Evolutionary conservation across 2,113 vertebrate genomes (phyloP).

Genomic region (Microcebus lehilahytsara): DNA sequence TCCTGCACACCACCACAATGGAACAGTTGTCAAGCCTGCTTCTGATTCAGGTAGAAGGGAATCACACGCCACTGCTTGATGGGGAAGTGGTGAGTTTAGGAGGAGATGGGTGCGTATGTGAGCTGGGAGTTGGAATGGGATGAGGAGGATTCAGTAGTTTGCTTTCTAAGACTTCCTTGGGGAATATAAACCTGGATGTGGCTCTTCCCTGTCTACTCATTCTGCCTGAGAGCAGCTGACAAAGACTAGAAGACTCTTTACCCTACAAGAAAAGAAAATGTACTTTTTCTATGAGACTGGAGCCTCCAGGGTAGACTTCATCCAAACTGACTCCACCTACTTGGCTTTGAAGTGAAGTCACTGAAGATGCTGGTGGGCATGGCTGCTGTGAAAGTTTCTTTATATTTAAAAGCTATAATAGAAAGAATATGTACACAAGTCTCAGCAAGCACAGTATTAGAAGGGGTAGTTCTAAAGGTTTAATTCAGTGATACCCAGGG

Average conservation of each 20-base stretch:
- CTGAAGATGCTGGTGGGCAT: not conserved
- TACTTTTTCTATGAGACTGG: not conserved
- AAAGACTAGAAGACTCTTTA: not conserved
- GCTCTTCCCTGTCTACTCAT: not conserved
- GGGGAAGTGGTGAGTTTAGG: not conserved
- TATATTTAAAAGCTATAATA: not conserved
- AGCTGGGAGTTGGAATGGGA: not conserved
- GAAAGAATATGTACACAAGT: not conserved
- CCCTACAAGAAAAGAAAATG: not conserved
- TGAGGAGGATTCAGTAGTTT: not conserved
- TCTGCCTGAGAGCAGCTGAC: not conserved
- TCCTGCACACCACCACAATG: not conserved
- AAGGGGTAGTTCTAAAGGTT: not conserved
- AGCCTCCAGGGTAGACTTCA: not conserved
- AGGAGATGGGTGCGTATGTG: not conserved
- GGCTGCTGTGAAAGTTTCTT: not conserved
- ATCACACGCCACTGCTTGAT: not conserved
- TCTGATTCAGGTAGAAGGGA: not conserved
- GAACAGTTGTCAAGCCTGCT: not conserved
- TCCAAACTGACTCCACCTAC: not conserved
- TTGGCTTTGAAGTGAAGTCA: constrained; percentile 7
- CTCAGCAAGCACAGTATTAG: not conserved
- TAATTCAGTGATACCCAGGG: not conserved
- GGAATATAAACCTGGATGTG: not conserved
- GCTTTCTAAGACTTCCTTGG: not conserved